These are phyloP conservation scores for Limenitis camilla DNA, from an alignment of 2,888 invertebrate species.

Conservation along the genomic window DNA sequence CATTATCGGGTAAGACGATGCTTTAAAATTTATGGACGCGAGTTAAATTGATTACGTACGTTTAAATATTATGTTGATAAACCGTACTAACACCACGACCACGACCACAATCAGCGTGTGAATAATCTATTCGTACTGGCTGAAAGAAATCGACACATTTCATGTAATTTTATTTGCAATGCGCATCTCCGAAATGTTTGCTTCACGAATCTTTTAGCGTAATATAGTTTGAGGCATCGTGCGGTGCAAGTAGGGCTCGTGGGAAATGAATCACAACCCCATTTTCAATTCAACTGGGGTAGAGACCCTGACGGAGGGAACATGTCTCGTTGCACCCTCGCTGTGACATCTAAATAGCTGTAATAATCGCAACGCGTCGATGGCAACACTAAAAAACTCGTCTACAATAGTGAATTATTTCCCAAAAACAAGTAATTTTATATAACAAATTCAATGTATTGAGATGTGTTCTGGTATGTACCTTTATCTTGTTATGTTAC, in stretches of 20 bases:
- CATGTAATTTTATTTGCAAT: constrained; percentile 16
- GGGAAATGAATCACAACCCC: constrained; percentile 74
- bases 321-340: constrained; percentile 56
- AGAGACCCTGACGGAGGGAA: constrained; percentile 46
- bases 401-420: neutral
- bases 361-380: constrained; percentile 58
- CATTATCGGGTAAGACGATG: neutral
- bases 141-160: constrained; percentile 5
- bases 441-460: too few species aligned
- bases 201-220: constrained; percentile 37
- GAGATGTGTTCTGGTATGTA: too few species aligned
- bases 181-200: constrained; percentile 32
- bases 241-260: constrained; percentile 51
- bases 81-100: constrained; percentile 10
- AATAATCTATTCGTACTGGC: constrained; percentile 34
- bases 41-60: constrained; percentile 16
- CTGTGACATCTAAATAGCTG: constrained; percentile 59
- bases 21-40: constrained; percentile 4
- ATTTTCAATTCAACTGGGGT: constrained; percentile 65
- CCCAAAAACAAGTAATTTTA: too few species aligned
- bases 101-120: constrained; percentile 31
- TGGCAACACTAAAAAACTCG: constrained; percentile 14
- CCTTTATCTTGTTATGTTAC: neutral
- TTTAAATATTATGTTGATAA: constrained; percentile 18
- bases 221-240: constrained; percentile 54